Conservation (phyloP, 2,113 vertebrate species). For the Serinus canaria region DNA sequence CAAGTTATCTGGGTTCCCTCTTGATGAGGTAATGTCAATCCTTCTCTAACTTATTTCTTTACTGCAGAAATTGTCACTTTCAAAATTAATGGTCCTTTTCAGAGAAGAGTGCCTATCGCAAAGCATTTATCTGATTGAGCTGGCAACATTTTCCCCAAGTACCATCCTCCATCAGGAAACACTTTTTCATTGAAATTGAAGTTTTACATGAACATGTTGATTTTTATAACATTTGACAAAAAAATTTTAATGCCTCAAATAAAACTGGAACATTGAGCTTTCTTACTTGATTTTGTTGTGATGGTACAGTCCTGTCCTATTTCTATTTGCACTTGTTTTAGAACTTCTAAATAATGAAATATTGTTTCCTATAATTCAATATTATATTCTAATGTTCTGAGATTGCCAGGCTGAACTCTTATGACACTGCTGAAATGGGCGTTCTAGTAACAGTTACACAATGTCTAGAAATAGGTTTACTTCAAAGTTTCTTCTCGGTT, state of each 20-base stretch:
- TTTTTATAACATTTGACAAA: constrained; percentile 22
- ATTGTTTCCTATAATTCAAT: background rate
- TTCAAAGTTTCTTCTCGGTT: background rate
- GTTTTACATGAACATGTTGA: background rate
- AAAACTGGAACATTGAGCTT: background rate
- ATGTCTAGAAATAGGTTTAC: background rate
- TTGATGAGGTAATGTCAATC: background rate
- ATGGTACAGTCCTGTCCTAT: background rate
- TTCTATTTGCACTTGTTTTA: constrained; percentile 1
- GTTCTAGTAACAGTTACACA: background rate
- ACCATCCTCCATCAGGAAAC: background rate
- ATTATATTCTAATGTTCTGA: background rate
- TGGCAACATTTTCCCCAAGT: background rate
- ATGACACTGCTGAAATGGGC: background rate
- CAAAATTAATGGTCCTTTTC: constrained; percentile 55
- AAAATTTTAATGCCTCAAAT: background rate
- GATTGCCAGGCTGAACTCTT: background rate
- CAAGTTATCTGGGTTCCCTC: constrained; percentile 5
- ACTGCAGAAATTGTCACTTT: constrained; percentile 37
- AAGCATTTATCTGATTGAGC: constrained; percentile 27
- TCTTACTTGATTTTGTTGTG: background rate
- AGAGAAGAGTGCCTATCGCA: constrained; percentile 3
- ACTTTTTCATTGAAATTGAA: background rate
- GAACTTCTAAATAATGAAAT: constrained; percentile 2
- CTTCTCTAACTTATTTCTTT: constrained; percentile 31